Percentiles rank a stretch among this genome's conserved stretches.
Evolutionary conservation across 2,888 invertebrate species (phyloP).

Genomic region (Trisateles emortualis): DNA sequence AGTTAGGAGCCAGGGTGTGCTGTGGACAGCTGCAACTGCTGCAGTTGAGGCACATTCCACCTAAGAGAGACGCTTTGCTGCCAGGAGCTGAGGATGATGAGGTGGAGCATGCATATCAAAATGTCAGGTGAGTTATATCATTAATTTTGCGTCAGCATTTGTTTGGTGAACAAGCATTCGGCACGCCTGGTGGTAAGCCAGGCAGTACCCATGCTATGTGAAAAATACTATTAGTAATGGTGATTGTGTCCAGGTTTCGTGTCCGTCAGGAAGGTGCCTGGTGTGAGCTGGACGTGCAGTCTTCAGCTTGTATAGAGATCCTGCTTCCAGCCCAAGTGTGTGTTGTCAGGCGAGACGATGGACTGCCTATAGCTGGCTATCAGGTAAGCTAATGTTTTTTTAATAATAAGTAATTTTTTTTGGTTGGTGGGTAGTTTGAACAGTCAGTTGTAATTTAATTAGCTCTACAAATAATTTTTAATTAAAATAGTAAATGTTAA

Average conservation of each 20-base stretch:
- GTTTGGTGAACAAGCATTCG: no score
- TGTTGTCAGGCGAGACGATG: conserved; percentile 72
- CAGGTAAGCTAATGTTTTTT: conserved; percentile 59
- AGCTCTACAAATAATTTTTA: no score
- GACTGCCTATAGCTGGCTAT: conserved; percentile 84
- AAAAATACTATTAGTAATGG: no score
- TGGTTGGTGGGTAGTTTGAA: no score
- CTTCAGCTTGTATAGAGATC: conserved; percentile 95
- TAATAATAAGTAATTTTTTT: no score
- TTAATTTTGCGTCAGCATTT: background rate
- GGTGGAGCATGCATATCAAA: conserved; percentile 48
- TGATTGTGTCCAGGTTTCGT: conserved; percentile 84
- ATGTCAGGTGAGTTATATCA: conserved; percentile 45
- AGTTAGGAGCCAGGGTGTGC: conserved; percentile 95
- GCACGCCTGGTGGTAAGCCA: background rate
- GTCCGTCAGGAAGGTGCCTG: conserved; percentile 94
- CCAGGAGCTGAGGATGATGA: conserved; percentile 45
- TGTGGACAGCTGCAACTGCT: conserved; percentile 94
- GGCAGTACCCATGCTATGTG: no score
- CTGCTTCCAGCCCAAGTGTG: conserved; percentile 90
- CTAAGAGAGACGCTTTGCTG: conserved; percentile 76
- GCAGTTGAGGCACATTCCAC: conserved; percentile 93
- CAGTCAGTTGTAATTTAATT: no score
- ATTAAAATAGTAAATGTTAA: no score
- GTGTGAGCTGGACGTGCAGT: conserved; percentile 93